Evolutionary conservation across 2,797 vertebrate genomes (phyloP), one percentile per base, ranked within the genome.

Genomic region (Sebastes nivosus): DNA sequence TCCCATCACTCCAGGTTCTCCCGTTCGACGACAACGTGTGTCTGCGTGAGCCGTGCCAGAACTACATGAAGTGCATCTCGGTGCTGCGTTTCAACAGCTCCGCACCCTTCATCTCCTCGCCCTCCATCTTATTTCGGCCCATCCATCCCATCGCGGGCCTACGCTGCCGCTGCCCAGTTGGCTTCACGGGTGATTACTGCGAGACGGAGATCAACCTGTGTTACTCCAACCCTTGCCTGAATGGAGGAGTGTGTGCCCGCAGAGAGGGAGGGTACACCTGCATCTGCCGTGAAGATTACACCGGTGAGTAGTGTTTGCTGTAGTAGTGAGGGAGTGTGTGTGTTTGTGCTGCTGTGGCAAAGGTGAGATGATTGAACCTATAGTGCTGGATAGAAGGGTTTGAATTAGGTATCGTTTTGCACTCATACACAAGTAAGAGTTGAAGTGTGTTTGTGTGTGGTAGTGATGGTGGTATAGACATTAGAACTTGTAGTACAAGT

Each of bases 51-150:
- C 98, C 98, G 9, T 99, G 98, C 68, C 97, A 99, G 93, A 99
- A 99, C 95, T 99, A 99, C 95, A 99, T 99, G 98, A 99, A 99
- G 92, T 99, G 98, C 87, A 97, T 99, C 94, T 99, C 98, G 0
- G 98, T 99, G 82, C 96, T 99, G 77, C 97, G 97, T 87, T 99
- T 99, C 2, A 98, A 99, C 89, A 99, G 98, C 90, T 99, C 98
- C 0, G 98, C 98, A 6, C 98, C 98, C 59, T 99, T 99, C 94
- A 97, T 99, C 22, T 95, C 97, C 67, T 99, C 98, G 0, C 94
- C 95, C 8, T 98, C 98, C 90, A 98, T 98, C 66, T 94, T 99
- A 77, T 99, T 99, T 84, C 96, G 98, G 29, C 98, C 98, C 86
- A 99, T 99, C 89, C 98, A 99, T 79, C 98, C 98, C 80, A 98